Conservation (phyloP, 1,140 invertebrate species). For the Hypothenemus hampei region DNA sequence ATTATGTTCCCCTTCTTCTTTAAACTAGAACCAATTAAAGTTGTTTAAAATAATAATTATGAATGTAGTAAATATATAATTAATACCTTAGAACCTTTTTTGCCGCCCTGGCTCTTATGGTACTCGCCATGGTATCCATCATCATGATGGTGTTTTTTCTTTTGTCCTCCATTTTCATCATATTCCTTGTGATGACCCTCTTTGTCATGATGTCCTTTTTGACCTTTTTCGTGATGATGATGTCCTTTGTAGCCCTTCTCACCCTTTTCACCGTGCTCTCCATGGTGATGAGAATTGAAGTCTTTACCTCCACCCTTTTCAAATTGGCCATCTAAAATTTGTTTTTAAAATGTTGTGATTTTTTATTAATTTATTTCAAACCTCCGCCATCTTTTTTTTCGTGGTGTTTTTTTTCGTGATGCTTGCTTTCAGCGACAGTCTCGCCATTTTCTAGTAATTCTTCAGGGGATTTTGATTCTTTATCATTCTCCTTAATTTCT, state of each 20-base stretch:
- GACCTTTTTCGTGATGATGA: slow-evolving; percentile 59
- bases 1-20: slow-evolving; percentile 60
- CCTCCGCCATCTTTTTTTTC: slow-evolving; percentile 49
- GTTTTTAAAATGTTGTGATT: not conserved
- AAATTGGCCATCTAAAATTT: slow-evolving; percentile 16
- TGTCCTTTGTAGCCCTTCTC: slow-evolving; percentile 54
- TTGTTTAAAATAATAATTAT: too few species aligned
- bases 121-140: slow-evolving; percentile 61
- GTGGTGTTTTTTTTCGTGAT: slow-evolving; percentile 36
- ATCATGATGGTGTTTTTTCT: slow-evolving; percentile 62
- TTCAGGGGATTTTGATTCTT: slow-evolving; percentile 1
- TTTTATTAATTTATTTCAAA: not conserved
- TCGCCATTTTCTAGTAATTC: slow-evolving; percentile 4
- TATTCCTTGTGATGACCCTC: slow-evolving; percentile 58
- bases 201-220: slow-evolving; percentile 62
- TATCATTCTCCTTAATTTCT: slow-evolving; percentile 7
- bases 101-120: slow-evolving; percentile 57
- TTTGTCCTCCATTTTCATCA: slow-evolving; percentile 56
- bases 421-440: slow-evolving; percentile 17
- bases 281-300: slow-evolving; percentile 53
- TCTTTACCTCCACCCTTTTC: slow-evolving; percentile 52
- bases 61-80: too few species aligned
- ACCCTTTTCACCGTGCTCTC: slow-evolving; percentile 51
- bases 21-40: slow-evolving; percentile 48
- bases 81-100: slow-evolving; percentile 50